These are phyloP conservation scores for Scolopax rusticola DNA, from an alignment of 2,797 vertebrate genomes.

Conservation along the genomic window DNA sequence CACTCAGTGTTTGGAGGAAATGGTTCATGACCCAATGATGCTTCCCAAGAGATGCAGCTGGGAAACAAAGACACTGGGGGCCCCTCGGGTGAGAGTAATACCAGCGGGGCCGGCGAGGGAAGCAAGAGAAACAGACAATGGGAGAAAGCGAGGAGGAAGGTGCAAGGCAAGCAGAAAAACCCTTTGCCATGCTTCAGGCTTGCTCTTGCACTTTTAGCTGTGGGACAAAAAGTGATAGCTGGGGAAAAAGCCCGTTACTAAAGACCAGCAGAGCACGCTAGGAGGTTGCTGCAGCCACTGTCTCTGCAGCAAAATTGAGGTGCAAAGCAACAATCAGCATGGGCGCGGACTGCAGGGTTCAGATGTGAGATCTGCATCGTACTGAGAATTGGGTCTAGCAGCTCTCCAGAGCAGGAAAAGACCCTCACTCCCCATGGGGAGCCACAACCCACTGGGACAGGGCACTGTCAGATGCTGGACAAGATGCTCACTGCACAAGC, in stretches of 20 bases:
- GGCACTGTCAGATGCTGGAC: accelerated
- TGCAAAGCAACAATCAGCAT: neutral
- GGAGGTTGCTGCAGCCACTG: neutral
- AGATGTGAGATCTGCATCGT: neutral
- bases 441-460: neutral
- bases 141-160: neutral
- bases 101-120: accelerated
- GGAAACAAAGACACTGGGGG: neutral
- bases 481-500: neutral
- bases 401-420: neutral
- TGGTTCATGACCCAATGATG: neutral
- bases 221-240: neutral
- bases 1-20: neutral
- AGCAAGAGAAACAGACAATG: neutral
- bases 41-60: neutral
- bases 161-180: neutral
- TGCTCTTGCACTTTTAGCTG: neutral
- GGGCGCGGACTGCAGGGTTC: neutral
- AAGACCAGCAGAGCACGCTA: neutral
- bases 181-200: neutral
- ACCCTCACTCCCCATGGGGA: accelerated
- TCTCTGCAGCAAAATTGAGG: neutral
- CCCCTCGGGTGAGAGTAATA: neutral
- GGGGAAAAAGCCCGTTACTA: neutral
- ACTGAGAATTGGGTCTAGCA: neutral